Conservation (phyloP, 2,888 invertebrate species). For the Scaeva pyrastri region DNA sequence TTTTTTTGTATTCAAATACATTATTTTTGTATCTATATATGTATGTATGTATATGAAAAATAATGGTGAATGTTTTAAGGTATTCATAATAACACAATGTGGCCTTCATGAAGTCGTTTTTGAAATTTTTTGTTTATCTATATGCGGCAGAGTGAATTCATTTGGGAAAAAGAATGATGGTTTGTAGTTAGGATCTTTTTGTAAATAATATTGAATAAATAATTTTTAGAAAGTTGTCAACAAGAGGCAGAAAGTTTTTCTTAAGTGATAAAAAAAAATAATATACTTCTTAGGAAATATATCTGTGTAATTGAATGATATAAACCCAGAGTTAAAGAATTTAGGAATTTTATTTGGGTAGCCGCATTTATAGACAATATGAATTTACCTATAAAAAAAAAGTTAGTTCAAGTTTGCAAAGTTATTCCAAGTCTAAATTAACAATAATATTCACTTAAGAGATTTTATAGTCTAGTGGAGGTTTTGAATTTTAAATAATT, state of each 20-base stretch:
- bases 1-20: constrained; percentile 41
- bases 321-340: too few relatives aligned
- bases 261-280: constrained; percentile 2
- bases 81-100: constrained; percentile 39
- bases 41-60: not conserved
- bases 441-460: too few relatives aligned
- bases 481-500: too few relatives aligned
- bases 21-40: constrained; percentile 6
- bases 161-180: constrained; percentile 4
- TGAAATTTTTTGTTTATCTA: not conserved
- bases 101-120: constrained; percentile 28
- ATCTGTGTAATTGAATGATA: not conserved
- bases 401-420: too few relatives aligned
- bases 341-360: too few relatives aligned
- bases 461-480: too few relatives aligned
- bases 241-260: not conserved
- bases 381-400: too few relatives aligned
- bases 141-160: constrained; percentile 9
- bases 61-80: constrained; percentile 29
- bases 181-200: constrained; percentile 3
- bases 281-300: not conserved
- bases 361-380: too few relatives aligned
- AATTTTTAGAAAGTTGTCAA: constrained; percentile 24
- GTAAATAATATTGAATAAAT: constrained; percentile 25
- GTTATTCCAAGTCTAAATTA: too few relatives aligned